phyloP scores from a whole-genome alignment of 1,140 invertebrate species.

The Luehdorfia chinensis region DNA sequence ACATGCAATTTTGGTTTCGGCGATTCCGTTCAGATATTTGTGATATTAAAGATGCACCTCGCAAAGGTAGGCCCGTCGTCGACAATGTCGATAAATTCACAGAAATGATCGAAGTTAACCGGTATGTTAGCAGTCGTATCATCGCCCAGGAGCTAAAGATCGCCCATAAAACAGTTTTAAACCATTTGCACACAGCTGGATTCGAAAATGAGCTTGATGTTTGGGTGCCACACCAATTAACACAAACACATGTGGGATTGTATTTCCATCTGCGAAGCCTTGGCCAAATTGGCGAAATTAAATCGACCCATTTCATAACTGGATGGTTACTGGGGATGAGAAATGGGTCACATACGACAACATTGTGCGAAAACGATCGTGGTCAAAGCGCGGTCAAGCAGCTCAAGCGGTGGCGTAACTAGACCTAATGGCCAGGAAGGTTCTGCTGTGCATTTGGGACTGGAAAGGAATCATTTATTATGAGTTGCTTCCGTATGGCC shows the following conservation, averaged over 20 bases:
- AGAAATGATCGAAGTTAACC: constrained; percentile 16
- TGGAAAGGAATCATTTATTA: no score
- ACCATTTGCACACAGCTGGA: background rate
- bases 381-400: no score
- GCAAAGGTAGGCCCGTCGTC: constrained; percentile 7
- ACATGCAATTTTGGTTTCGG: constrained; percentile 24
- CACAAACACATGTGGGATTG: constrained; percentile 8
- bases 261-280: constrained; percentile 14
- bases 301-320: no score
- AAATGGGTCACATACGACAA: no score
- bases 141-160: background rate
- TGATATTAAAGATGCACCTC: constrained; percentile 19
- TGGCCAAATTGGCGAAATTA: no score
- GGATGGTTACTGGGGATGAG: no score
- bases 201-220: constrained; percentile 15
- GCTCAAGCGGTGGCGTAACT: no score
- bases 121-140: background rate
- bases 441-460: no score
- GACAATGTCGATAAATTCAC: constrained; percentile 21
- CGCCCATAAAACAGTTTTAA: background rate
- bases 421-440: no score
- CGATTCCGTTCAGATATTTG: constrained; percentile 19
- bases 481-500: background rate
- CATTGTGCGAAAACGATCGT: no score
- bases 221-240: constrained; percentile 22